A percentile compares a stretch with the other conserved stretches of the same genome.
phyloP scores from a whole-genome alignment of 2,797 vertebrate genomes.

The Streptopelia turtur region DNA sequence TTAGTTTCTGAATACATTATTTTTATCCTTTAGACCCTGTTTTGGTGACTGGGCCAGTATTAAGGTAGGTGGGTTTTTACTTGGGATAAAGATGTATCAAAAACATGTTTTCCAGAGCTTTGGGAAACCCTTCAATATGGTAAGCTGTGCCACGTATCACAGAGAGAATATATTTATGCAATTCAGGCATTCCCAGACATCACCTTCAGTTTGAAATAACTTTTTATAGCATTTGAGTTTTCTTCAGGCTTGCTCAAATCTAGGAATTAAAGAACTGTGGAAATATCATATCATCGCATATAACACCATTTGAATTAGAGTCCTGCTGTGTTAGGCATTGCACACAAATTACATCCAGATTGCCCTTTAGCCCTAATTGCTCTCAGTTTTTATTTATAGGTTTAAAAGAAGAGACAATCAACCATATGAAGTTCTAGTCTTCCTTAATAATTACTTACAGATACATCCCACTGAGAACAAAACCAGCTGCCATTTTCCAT shows the following conservation, averaged over 20 bases:
- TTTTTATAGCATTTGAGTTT: neutral
- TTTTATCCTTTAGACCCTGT: neutral
- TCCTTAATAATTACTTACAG: constrained; percentile 65
- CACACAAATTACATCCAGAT: constrained; percentile 60
- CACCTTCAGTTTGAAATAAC: neutral
- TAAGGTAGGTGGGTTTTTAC: neutral
- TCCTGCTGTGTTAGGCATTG: constrained; percentile 49
- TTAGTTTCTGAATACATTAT: neutral
- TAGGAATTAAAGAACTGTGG: constrained; percentile 15
- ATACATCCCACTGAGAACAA: constrained; percentile 36
- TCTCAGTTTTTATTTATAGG: constrained; percentile 59
- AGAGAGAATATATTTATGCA: neutral
- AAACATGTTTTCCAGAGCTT: neutral
- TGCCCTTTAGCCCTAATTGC: constrained; percentile 65
- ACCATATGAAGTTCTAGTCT: constrained; percentile 6
- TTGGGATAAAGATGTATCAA: neutral
- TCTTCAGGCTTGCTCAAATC: constrained; percentile 18
- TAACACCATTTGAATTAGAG: constrained; percentile 51
- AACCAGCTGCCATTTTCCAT: constrained; percentile 53
- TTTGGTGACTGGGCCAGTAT: neutral
- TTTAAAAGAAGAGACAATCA: constrained; percentile 35
- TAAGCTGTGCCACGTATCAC: neutral
- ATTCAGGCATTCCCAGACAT: neutral
- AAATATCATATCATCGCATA: constrained; percentile 50
- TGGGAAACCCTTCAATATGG: neutral